Conservation (phyloP, 2,888 invertebrate genomes). For the Synanthedon tipuliformis region DNA sequence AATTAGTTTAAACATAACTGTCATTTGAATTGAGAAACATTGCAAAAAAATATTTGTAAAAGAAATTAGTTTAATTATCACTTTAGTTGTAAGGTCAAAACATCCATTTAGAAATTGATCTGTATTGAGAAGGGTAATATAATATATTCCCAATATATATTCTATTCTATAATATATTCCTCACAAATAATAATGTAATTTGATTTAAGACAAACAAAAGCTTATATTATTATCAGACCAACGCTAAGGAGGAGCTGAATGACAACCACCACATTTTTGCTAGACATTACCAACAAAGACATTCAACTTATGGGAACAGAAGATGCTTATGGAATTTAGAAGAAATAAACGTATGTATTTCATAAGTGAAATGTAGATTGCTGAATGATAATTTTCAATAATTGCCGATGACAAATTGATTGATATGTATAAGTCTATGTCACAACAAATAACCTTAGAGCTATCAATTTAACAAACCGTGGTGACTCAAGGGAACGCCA, state of each 20-base stretch:
- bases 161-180: no score
- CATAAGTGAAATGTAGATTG: not conserved
- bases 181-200: no score
- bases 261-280: not conserved
- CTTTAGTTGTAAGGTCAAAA: no score
- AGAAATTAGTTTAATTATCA: no score
- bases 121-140: no score
- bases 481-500: conserved; percentile 51
- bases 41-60: no score
- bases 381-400: conserved; percentile 13
- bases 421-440: conserved; percentile 43
- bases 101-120: no score
- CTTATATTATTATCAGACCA: conserved; percentile 17
- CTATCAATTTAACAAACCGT: conserved; percentile 62
- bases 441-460: conserved; percentile 66
- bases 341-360: not conserved
- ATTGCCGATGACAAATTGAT: conserved; percentile 41
- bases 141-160: no score
- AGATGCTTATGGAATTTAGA: not conserved
- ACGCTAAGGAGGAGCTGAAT: conserved; percentile 36
- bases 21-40: no score
- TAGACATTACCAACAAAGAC: not conserved
- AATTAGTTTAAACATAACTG: no score
- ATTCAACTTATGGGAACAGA: not conserved
- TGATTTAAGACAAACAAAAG: no score